Percentiles rank a stretch among this genome's conserved stretches.
phyloP scores from a whole-genome alignment of 2,888 invertebrate species.

The Drosophila pegasa region DNA sequence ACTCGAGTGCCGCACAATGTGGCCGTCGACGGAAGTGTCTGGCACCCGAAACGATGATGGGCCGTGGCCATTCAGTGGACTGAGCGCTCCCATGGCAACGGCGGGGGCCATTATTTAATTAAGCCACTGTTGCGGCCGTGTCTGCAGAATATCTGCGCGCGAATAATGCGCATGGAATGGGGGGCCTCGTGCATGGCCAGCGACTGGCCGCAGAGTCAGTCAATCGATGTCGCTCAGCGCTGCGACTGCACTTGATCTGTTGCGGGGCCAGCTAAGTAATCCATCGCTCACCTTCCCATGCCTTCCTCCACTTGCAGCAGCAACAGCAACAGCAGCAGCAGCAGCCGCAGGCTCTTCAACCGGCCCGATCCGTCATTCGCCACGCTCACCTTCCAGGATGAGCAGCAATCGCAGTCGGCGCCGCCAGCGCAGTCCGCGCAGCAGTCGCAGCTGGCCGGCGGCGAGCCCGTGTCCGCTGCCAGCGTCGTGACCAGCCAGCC shows the following conservation, averaged over 20 bases:
- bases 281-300: constrained; percentile 33
- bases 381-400: constrained; percentile 71
- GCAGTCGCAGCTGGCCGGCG: constrained; percentile 8
- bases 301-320: constrained; percentile 54
- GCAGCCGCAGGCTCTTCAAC: constrained; percentile 22
- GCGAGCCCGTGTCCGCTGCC: constrained; percentile 14
- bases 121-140: constrained; percentile 40
- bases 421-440: constrained; percentile 21
- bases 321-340: constrained; percentile 43
- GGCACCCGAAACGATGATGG: constrained; percentile 64
- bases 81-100: constrained; percentile 48
- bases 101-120: constrained; percentile 69
- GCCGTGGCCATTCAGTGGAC: constrained; percentile 22
- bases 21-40: constrained; percentile 68
- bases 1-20: constrained; percentile 25
- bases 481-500: constrained; percentile 65
- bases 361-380: constrained; percentile 46
- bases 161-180: constrained; percentile 15
- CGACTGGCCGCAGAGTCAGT: constrained; percentile 50
- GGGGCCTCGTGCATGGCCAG: constrained; percentile 41
- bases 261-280: constrained; percentile 21
- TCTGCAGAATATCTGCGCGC: constrained; percentile 63
- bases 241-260: constrained; percentile 40
- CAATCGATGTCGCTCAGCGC: constrained; percentile 56
- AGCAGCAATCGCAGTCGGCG: constrained; percentile 40